A percentile compares a stretch with the other conserved stretches of the same genome.
Conservation (phyloP, 2,113 vertebrate genomes). For the Protomyctophum bolini region DNA sequence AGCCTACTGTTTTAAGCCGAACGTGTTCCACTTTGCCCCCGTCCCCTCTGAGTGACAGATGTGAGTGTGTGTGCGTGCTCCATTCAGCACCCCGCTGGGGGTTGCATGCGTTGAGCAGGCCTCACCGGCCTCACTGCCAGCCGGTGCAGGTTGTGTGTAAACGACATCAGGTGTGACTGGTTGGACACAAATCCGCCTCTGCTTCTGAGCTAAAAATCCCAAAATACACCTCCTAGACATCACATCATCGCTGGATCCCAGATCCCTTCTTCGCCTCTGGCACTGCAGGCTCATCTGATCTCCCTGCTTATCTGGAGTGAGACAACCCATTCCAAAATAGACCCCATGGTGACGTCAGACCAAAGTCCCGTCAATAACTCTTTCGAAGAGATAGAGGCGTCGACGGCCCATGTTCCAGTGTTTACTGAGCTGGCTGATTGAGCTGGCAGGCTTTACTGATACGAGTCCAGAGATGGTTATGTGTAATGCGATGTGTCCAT, state of each 20-base stretch:
- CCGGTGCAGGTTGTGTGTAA: slow-evolving; percentile 47
- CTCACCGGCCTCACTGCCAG: slow-evolving; percentile 22
- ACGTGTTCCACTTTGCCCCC: slow-evolving; percentile 13
- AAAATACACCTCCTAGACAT: slow-evolving; percentile 66
- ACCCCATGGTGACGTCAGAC: slow-evolving; percentile 57
- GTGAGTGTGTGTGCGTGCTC: slow-evolving; percentile 10
- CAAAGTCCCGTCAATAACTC: slow-evolving; percentile 39
- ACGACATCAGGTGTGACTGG: slow-evolving; percentile 53
- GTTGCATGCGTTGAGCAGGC: slow-evolving; percentile 16
- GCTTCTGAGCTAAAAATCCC: slow-evolving; percentile 45
- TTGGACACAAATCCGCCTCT: slow-evolving; percentile 25
- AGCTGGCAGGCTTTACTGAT: slow-evolving; percentile 50
- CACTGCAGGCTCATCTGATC: slow-evolving; percentile 39
- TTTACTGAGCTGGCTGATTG: slow-evolving; percentile 57
- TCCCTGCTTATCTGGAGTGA: slow-evolving; percentile 49
- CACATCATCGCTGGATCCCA: slow-evolving; percentile 70
- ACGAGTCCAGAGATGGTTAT: slow-evolving; percentile 60
- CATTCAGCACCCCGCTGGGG: neutral
- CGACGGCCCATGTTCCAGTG: slow-evolving; percentile 34
- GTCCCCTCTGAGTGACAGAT: neutral
- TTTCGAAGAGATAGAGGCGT: slow-evolving; percentile 48
- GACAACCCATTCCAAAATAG: slow-evolving; percentile 53
- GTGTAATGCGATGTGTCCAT: slow-evolving; percentile 44
- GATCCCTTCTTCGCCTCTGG: slow-evolving; percentile 48
- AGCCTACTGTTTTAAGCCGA: slow-evolving; percentile 1